phyloP scores from a whole-genome alignment of 2,888 invertebrate genomes.

The Melipona bicolor region DNA sequence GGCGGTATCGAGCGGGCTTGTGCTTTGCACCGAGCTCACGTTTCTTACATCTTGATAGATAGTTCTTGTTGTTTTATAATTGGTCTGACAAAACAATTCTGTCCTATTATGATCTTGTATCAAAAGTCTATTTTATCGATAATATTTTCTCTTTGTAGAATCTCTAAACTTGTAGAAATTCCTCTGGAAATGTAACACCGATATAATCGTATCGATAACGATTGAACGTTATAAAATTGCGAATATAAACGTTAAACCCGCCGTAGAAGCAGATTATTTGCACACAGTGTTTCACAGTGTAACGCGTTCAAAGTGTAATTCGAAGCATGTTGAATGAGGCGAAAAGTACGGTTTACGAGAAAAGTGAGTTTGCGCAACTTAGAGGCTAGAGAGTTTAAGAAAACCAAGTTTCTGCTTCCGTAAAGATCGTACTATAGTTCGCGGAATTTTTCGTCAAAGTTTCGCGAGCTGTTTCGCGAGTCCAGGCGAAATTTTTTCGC shows the following conservation, averaged over 20 bases:
- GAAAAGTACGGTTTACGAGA: not conserved
- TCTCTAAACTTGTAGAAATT: not conserved
- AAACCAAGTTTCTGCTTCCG: not conserved
- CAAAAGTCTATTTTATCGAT: not conserved
- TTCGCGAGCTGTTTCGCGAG: not conserved
- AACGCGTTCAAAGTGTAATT: not conserved
- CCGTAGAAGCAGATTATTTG: too few species aligned
- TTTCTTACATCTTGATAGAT: not conserved
- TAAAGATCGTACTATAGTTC: not conserved
- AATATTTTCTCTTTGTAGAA: too few species aligned
- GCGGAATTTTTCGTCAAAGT: not conserved
- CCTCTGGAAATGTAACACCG: not conserved
- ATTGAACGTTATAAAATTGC: not conserved
- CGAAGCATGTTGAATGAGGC: not conserved
- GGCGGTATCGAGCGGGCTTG: not conserved
- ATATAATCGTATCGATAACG: not conserved
- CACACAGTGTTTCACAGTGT: not conserved
- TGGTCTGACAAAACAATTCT: too few species aligned
- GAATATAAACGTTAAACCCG: not conserved
- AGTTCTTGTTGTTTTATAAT: not conserved
- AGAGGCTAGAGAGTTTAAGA: too few species aligned
- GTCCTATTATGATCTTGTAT: too few species aligned
- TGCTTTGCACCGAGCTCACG: too few species aligned
- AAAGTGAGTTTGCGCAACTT: slow-evolving; percentile 15
- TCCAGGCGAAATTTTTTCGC: not conserved